Evolutionary conservation across 23 tunicate species (phyloP), one percentile per base, ranked within the genome.

Genomic region (Trididemnum clinides): DNA sequence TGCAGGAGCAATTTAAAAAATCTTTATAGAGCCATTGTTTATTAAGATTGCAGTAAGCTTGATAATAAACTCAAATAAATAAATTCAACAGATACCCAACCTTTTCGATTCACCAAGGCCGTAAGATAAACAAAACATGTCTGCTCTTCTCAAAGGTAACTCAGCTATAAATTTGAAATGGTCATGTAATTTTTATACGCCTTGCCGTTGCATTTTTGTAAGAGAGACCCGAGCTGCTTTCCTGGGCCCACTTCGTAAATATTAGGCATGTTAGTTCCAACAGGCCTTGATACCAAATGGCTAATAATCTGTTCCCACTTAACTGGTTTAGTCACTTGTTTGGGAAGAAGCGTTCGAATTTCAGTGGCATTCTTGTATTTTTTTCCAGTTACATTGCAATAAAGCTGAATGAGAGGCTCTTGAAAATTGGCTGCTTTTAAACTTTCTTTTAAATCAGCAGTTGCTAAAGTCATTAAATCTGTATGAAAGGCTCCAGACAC

Each of bases 401-500:
- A 93, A 39, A 93, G 93, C 1, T 80, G 44, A 0, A 93, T 50
- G 0, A 93, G 34, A 3, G 98, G 98, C 0, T 84, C 27, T 58
- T 70, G 51, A 15, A 93, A 44, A 20, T 65, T 26, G 27, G 80
- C 71, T 20, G 34, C 21, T 72, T 84, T 80, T 1, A 93, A 15
- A 18, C 83, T 78, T 0, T 12, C 29, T 39, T 35, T 6, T 23
- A 93, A 33, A 21, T 84, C 87, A 2, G 51, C 19, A 1, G 23
- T 34, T 19, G 89, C 98, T 4, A 79, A 75, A n/a, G 44, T n/a
- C 98, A 93, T 93, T 21, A 93, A 69, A 1, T 36, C 33, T 1
- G 90, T 93, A 33, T 93, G 98, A 50, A 93, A 93, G 0, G 98
- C 98, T 1, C 98, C 98, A 27, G 92, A 85, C 30, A 93, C 98